Percentiles rank a stretch among this genome's conserved stretches.
Evolutionary conservation across 2,797 vertebrate species (phyloP).

Genomic region (Glyptemys insculpta): DNA sequence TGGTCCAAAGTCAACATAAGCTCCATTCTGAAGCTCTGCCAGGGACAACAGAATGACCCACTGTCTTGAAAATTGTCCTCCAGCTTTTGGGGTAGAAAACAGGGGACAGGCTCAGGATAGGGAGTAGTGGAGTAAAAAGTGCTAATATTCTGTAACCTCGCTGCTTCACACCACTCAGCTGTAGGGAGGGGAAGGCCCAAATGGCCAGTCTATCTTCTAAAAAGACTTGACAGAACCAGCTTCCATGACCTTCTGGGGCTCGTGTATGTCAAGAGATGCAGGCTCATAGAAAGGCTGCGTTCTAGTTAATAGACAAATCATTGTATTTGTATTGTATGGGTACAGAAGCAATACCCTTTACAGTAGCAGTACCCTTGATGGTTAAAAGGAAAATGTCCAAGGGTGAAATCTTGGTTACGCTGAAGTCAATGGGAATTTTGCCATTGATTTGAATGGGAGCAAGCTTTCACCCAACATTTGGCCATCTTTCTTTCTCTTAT

Average conservation of each 20-base stretch:
- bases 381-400: neutral
- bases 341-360: neutral
- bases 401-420: neutral
- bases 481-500: neutral
- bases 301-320: no score
- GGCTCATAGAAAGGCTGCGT: neutral
- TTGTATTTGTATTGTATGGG: no score
- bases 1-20: no score
- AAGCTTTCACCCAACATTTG: neutral
- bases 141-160: neutral
- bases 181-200: neutral
- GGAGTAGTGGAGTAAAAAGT: neutral
- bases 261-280: neutral
- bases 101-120: neutral
- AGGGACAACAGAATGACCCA: no score
- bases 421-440: neutral
- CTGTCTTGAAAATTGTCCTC: no score
- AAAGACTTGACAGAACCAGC: neutral
- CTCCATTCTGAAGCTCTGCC: no score
- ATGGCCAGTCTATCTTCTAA: rapidly evolving
- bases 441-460: neutral
- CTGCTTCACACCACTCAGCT: neutral
- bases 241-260: rapidly evolving
- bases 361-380: neutral
- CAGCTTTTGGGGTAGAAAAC: neutral